phyloP scores from a whole-genome alignment of 2,113 vertebrate genomes.

The Notarius lentiginosus region DNA sequence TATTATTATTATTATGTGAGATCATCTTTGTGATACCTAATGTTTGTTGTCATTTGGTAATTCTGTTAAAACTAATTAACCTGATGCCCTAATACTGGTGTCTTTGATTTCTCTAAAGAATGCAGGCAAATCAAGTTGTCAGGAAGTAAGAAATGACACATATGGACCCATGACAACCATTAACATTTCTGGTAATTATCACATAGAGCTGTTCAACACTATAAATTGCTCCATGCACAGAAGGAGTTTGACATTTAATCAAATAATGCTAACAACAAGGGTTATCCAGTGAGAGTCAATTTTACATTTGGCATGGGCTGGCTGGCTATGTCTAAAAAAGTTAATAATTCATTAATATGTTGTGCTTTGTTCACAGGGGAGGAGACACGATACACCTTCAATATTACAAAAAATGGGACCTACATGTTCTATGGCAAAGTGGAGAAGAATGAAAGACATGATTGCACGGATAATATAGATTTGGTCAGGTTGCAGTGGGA shows the following conservation, averaged over 20 bases:
- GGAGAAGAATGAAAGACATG: background rate
- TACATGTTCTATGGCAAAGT: constrained; percentile 45
- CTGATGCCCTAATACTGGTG: background rate
- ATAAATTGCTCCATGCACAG: background rate
- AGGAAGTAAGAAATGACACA: background rate
- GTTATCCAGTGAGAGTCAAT: background rate
- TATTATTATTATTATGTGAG: background rate
- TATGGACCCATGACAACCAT: background rate
- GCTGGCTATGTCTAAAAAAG: background rate
- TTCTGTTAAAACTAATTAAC: background rate
- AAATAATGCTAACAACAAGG: background rate
- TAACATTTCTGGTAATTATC: constrained; percentile 1
- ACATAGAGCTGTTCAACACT: background rate
- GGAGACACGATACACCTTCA: background rate
- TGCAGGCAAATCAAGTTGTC: background rate
- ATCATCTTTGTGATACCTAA: background rate
- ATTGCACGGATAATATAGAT: no score
- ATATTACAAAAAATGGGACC: background rate
- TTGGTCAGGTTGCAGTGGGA: background rate
- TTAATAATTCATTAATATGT: background rate
- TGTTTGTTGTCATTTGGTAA: background rate
- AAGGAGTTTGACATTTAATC: background rate
- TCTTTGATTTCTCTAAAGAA: background rate
- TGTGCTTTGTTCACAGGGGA: background rate
- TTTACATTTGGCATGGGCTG: background rate